These are phyloP conservation scores for Eunapius fragilis DNA, from an alignment of 37 sponge, comb jelly and placozoan genomes.

Conservation along the genomic window DNA sequence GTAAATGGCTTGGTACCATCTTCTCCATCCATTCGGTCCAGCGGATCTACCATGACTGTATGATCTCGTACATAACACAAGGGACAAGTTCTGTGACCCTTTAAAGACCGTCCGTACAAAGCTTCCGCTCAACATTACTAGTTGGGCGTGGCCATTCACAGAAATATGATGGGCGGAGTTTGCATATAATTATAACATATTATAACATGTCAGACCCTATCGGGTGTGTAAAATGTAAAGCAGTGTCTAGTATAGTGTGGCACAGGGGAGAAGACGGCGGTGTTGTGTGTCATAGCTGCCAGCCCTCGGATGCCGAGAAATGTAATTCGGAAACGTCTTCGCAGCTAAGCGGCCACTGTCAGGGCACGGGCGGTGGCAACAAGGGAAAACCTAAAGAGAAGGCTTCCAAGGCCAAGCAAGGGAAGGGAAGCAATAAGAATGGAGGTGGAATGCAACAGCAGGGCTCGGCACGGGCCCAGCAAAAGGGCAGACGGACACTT, in stretches of 20 bases:
- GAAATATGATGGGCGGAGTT: background rate
- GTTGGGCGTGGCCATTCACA: background rate
- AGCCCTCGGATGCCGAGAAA: background rate
- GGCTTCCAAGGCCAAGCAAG: background rate
- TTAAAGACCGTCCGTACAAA: background rate
- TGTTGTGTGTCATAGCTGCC: conserved; percentile 46
- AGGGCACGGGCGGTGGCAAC: background rate
- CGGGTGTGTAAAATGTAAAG: conserved; percentile 36
- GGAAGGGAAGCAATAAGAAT: background rate
- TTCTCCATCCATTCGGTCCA: background rate
- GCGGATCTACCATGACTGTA: background rate
- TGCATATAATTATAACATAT: too few relatives aligned
- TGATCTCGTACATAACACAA: background rate
- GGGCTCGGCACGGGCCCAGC: background rate
- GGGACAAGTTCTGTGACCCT: background rate
- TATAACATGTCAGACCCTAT: conserved; percentile 2
- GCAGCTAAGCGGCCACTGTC: background rate
- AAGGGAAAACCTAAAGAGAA: background rate
- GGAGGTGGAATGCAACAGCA: background rate
- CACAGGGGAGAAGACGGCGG: conserved; percentile 34
- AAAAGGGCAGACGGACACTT: conserved; percentile 13
- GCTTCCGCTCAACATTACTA: background rate
- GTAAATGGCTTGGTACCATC: background rate
- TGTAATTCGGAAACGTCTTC: background rate
- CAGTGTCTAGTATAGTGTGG: conserved; percentile 55